Evolutionary conservation across 2,888 invertebrate species (phyloP).

Genomic region (Conchocele bisecta): DNA sequence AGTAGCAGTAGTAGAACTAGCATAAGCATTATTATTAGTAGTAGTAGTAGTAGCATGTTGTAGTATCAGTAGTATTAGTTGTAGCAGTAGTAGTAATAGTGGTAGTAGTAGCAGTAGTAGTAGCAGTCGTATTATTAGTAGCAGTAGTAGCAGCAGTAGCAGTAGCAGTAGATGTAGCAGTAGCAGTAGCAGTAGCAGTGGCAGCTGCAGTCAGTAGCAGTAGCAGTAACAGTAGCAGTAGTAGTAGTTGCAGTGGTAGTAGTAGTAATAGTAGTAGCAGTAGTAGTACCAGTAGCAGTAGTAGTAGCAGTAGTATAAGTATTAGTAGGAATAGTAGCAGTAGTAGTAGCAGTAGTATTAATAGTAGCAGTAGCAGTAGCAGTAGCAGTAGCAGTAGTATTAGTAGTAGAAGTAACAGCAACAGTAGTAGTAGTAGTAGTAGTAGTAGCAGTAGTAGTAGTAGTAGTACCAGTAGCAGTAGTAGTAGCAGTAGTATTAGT

Average conservation of each 20-base stretch:
- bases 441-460: background rate
- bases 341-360: conserved; percentile 1
- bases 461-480: background rate
- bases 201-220: background rate
- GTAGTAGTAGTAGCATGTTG: no score
- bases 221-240: background rate
- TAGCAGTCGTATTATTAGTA: background rate
- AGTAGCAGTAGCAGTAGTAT: background rate
- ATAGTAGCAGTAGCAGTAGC: background rate
- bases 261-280: background rate
- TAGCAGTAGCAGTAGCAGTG: background rate
- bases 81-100: background rate
- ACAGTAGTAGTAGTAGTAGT: background rate
- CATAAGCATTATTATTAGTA: no score
- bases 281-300: background rate
- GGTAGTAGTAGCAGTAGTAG: background rate
- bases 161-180: background rate
- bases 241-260: background rate
- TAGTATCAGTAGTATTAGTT: no score
- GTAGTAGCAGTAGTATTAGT: background rate
- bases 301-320: background rate
- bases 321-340: background rate
- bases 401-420: background rate
- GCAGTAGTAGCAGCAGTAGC: background rate
- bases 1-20: no score